Evolutionary conservation across 2,797 vertebrate genomes (phyloP), one percentile per base, ranked within the genome.

Genomic region (Melanotaenia parkinsoni): DNA sequence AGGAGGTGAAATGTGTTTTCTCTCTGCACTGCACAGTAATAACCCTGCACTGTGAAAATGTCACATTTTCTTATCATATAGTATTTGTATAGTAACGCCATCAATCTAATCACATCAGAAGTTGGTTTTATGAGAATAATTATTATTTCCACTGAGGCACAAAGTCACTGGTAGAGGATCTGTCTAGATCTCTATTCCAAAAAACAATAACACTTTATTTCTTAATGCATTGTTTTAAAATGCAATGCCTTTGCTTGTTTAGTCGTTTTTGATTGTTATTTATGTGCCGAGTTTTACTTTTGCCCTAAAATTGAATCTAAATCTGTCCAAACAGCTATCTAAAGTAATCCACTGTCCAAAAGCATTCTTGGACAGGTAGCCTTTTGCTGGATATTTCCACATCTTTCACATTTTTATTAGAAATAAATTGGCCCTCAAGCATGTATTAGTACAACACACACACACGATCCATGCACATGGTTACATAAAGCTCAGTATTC

Each of bases 401-500:
- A 45, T 45, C 16, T 28, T 54, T 28, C 13, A 13, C 7, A 30
- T 28, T 30, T 6, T 56, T 28, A 28, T 14, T 1, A 56, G 53
- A 56, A 56, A 56, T 16, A 2, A 56, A 16, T 18, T 56, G 53
- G 13, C 26, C 53, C 24, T 16, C 26, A 56, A 7, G 26, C 26
- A 56, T 56, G 28, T 30, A 56, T 56, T 56, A 56, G 24, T 26
- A 30, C 24, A 54, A 6, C 24, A 54, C 51, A 13, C 22, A n/a
- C 24, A 38, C 9, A 0, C 33, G 6, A 22, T 54, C 32, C 18
- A 56, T 11, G 5, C 38, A 62, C 20, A 14, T 22, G 4, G 53
- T 30, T 53, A 26, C 45, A 54, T 24, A 40, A 22, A 28, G 51
- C 47, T 67, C 45, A n/a, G 22, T 37, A 53, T 78, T 67, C 37